Percentiles rank a stretch among this genome's conserved stretches.
These are phyloP conservation scores for Caenorhabditis brenneri DNA, from an alignment of 1,140 invertebrate genomes.

Conservation along the genomic window DNA sequence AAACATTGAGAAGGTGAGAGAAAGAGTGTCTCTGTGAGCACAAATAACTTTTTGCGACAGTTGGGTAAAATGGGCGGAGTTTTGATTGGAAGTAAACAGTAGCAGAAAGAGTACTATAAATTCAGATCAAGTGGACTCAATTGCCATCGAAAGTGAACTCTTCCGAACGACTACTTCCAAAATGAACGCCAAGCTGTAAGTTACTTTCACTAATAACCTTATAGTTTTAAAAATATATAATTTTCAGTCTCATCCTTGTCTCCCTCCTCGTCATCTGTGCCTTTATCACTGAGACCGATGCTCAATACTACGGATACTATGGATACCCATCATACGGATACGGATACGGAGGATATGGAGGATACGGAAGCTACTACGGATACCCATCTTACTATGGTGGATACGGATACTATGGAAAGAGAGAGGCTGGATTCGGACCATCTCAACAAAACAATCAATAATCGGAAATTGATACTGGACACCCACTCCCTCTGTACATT, in stretches of 20 bases:
- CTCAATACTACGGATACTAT: constrained; percentile 45
- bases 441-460: constrained; percentile 23
- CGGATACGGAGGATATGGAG: constrained; percentile 29
- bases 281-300: constrained; percentile 41
- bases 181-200: constrained; percentile 45
- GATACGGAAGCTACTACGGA: constrained; percentile 27
- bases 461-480: background rate
- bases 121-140: background rate
- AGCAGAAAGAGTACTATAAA: constrained; percentile 20
- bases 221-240: background rate
- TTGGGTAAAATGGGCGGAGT: constrained; percentile 71
- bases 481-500: background rate
- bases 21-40: constrained; percentile 69
- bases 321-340: constrained; percentile 34
- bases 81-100: background rate
- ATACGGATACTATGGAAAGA: constrained; percentile 46
- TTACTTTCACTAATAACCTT: background rate
- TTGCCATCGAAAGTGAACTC: constrained; percentile 9
- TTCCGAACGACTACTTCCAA: background rate
- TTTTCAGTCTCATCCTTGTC: constrained; percentile 47
- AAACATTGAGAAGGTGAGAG: constrained; percentile 75
- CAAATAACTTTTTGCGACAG: constrained; percentile 4
- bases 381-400: constrained; percentile 35
- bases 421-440: constrained; percentile 41
- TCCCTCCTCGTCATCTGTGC: constrained; percentile 45